phyloP scores from a whole-genome alignment of 2,888 invertebrate genomes.

The Conchocele bisecta region DNA sequence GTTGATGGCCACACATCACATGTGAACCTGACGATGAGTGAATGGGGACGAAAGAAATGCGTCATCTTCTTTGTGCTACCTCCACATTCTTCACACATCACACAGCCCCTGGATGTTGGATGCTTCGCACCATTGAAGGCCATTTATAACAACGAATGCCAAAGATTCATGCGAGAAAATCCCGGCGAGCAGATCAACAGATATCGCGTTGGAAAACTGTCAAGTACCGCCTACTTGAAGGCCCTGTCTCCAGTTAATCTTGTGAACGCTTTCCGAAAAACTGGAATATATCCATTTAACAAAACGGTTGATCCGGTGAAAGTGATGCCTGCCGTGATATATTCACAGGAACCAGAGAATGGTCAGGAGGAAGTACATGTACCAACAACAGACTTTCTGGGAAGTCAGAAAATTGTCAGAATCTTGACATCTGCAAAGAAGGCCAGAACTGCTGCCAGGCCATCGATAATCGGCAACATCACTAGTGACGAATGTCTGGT shows the following conservation, averaged over 20 bases:
- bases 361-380: too few relatives aligned
- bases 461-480: too few relatives aligned
- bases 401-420: too few relatives aligned
- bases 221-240: not conserved
- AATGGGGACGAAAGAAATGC: constrained; percentile 30
- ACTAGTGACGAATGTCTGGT: too few relatives aligned
- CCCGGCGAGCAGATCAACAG: constrained; percentile 14
- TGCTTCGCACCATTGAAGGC: constrained; percentile 41
- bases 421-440: too few relatives aligned
- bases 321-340: not conserved
- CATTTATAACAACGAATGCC: constrained; percentile 21
- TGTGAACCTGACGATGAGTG: constrained; percentile 21
- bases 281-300: not conserved
- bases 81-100: constrained; percentile 31
- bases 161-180: constrained; percentile 20
- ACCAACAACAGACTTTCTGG: too few relatives aligned
- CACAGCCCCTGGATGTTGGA: constrained; percentile 38
- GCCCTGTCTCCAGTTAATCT: not conserved
- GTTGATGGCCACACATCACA: constrained; percentile 47
- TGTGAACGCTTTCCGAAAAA: not conserved
- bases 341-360: too few relatives aligned
- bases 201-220: constrained; percentile 21
- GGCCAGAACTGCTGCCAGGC: too few relatives aligned
- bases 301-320: not conserved
- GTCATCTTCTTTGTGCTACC: constrained; percentile 33